Percentiles rank a stretch among this genome's conserved stretches.
Conservation (phyloP, 1,140 invertebrate species). For the Phocides pigmalion region DNA sequence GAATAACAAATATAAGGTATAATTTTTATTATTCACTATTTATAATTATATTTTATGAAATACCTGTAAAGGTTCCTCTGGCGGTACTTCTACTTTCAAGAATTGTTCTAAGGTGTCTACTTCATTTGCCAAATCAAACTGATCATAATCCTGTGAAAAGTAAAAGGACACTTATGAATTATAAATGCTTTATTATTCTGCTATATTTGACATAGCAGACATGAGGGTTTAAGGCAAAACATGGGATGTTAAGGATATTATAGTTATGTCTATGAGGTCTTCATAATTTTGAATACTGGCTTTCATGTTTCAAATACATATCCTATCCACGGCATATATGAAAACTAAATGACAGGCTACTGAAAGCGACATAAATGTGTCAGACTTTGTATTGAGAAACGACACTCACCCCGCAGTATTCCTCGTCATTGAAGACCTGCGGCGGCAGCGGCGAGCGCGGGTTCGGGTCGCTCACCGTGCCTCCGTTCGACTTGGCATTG, state of each 20-base stretch:
- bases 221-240: no score
- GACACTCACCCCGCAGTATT: slow-evolving; percentile 94
- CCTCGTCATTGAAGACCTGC: slow-evolving; percentile 96
- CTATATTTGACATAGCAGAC: no score
- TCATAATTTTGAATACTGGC: no score
- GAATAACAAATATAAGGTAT: no score
- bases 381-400: neutral
- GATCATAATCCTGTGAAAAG: slow-evolving; percentile 92
- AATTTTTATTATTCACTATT: no score
- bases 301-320: no score
- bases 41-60: no score
- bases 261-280: no score
- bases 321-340: no score
- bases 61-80: slow-evolving; percentile 62
- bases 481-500: slow-evolving; percentile 91
- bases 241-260: no score
- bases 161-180: neutral
- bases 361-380: neutral
- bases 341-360: no score
- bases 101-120: slow-evolving; percentile 95
- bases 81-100: slow-evolving; percentile 86
- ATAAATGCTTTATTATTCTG: no score
- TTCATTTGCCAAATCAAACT: slow-evolving; percentile 96
- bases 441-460: slow-evolving; percentile 92
- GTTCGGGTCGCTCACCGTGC: slow-evolving; percentile 86